Evolutionary conservation across 1,140 invertebrate genomes (phyloP).

Genomic region (Bilobella aurantiaca): DNA sequence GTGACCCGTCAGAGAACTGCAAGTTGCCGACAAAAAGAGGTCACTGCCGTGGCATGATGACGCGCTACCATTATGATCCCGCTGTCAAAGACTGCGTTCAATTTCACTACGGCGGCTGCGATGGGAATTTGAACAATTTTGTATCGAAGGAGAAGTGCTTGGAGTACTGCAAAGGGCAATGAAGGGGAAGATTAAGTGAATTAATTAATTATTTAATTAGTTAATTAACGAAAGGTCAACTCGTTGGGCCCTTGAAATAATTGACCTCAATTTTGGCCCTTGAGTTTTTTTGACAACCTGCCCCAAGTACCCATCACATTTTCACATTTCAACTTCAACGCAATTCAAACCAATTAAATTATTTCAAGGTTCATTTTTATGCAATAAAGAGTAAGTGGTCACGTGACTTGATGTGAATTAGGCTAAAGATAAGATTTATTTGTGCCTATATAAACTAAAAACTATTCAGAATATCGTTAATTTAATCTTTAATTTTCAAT

Average conservation of each 20-base stretch:
- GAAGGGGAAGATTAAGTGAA: background rate
- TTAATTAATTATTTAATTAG: background rate
- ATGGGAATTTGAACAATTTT: conserved; percentile 58
- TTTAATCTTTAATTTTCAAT: too few relatives aligned
- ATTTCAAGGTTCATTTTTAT: too few relatives aligned
- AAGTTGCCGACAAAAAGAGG: conserved; percentile 43
- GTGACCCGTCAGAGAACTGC: conserved; percentile 35
- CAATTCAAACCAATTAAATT: conserved; percentile 37
- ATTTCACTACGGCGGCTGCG: conserved; percentile 57
- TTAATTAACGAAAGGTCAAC: background rate
- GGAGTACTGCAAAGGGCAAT: conserved; percentile 43
- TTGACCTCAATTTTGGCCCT: background rate
- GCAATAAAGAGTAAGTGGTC: too few relatives aligned
- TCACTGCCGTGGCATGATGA: conserved; percentile 48
- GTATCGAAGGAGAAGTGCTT: conserved; percentile 46
- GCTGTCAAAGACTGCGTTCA: conserved; percentile 46
- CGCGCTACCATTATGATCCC: conserved; percentile 49
- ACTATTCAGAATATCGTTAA: too few relatives aligned
- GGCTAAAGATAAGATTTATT: too few relatives aligned
- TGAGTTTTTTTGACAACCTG: background rate
- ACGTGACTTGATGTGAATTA: too few relatives aligned
- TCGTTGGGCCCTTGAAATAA: background rate
- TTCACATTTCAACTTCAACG: conserved; percentile 10
- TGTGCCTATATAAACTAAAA: too few relatives aligned
- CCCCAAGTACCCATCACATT: background rate